These are phyloP conservation scores for Cotesia vestalis DNA, from an alignment of 1,140 invertebrate species.

Conservation along the genomic window DNA sequence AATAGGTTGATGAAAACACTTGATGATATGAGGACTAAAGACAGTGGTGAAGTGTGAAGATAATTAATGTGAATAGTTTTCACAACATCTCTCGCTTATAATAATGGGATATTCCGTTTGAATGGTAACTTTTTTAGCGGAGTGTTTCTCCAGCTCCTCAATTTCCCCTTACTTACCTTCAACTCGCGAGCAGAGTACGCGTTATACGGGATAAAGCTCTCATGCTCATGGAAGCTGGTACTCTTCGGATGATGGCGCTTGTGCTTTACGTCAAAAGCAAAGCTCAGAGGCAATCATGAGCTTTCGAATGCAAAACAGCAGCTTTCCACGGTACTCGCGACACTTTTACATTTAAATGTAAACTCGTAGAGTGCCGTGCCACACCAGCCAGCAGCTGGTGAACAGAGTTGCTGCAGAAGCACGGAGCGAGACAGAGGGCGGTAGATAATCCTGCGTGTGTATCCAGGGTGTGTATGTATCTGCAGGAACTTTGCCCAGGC, in stretches of 20 bases:
- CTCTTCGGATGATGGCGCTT: slow-evolving; percentile 28
- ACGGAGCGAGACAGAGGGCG: slow-evolving; percentile 16
- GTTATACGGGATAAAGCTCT: slow-evolving; percentile 13
- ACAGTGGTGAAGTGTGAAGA: not conserved
- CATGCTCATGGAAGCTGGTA: slow-evolving; percentile 12
- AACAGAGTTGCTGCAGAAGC: slow-evolving; percentile 31
- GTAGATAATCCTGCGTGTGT: not conserved
- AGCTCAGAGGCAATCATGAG: slow-evolving; percentile 68
- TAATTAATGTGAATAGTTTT: slow-evolving; percentile 1
- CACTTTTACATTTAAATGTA: slow-evolving; percentile 69
- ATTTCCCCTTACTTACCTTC: too few relatives aligned
- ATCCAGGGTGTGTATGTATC: not conserved
- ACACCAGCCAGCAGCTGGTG: too few relatives aligned
- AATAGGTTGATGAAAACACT: not conserved
- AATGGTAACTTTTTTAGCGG: not conserved
- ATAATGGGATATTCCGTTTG: slow-evolving; percentile 14
- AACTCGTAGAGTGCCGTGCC: slow-evolving; percentile 60
- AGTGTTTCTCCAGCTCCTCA: too few relatives aligned
- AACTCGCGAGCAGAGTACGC: not conserved
- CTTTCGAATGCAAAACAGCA: slow-evolving; percentile 68
- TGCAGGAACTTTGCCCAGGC: slow-evolving; percentile 39
- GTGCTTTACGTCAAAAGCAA: slow-evolving; percentile 59
- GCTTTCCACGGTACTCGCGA: slow-evolving; percentile 55
- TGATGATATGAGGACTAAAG: not conserved
- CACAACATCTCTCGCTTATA: not conserved